These are phyloP conservation scores for Cosmia pyralina DNA, from an alignment of 2,888 invertebrate genomes.

Conservation along the genomic window DNA sequence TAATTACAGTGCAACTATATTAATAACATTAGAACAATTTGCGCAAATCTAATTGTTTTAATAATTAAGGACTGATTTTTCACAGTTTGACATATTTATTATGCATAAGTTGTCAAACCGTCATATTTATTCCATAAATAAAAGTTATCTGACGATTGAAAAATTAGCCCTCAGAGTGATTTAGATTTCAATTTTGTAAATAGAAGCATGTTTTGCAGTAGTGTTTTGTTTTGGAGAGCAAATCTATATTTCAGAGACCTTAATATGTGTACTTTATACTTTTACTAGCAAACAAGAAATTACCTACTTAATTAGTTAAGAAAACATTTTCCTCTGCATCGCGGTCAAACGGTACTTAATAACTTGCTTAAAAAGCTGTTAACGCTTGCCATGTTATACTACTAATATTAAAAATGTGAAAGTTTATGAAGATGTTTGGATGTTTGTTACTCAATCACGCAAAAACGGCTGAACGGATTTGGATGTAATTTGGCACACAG, in stretches of 20 bases:
- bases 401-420: too few relatives aligned
- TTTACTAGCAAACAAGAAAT: neutral
- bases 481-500: too few relatives aligned
- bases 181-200: neutral
- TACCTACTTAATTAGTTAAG: neutral
- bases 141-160: too few relatives aligned
- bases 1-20: slow-evolving; percentile 31
- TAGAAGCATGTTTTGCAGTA: neutral
- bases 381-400: neutral
- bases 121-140: too few relatives aligned
- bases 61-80: neutral
- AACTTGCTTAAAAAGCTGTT: neutral
- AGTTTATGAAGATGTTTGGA: too few relatives aligned
- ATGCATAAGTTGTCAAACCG: too few relatives aligned
- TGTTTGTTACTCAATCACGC: too few relatives aligned
- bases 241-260: neutral
- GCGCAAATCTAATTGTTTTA: slow-evolving; percentile 13
- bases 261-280: neutral
- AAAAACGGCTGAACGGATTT: too few relatives aligned
- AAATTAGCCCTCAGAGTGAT: neutral
- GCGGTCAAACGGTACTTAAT: too few relatives aligned
- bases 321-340: neutral
- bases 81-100: too few relatives aligned
- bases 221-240: neutral
- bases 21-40: slow-evolving; percentile 13